Base-by-base conservation (phyloP, 2,888 invertebrate genomes). In the Ptycholaimellus sp. region DNA sequence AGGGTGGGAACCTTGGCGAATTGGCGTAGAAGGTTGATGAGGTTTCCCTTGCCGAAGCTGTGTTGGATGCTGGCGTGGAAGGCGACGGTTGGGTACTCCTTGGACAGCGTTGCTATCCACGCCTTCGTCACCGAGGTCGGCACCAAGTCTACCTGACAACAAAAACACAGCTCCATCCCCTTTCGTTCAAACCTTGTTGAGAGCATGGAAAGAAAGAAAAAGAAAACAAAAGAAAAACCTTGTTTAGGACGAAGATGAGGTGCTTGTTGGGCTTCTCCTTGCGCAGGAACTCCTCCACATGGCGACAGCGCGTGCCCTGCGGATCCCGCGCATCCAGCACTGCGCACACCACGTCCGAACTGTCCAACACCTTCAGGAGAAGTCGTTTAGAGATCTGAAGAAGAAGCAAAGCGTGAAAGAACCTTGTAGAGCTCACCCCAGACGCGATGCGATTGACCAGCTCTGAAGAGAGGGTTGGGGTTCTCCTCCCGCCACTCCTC, bases 381-480 rank as follows among this genome's bases (percentile, higher is more conserved):
- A 40, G 16, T n/a, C n/a, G n/a, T n/a, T n/a, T n/a, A n/a, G n/a
- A n/a, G n/a, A n/a, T n/a, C n/a, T n/a, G n/a, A n/a, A n/a, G n/a
- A n/a, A n/a, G n/a, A n/a, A n/a, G n/a, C n/a, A n/a, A n/a, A n/a
- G n/a, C n/a, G n/a, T n/a, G 16, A 20, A 11, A 27, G 18, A 37
- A 93, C 96, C 70, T 99, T 99, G 59, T 93, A 87, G 31, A 99
- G 61, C 59, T 99, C 96, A 65, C 83, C 87, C 96, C 96, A 99
- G 52, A 99, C 87, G 48, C 96, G 70, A 62, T 72, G 81, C 49
- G 90, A 93, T 62, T 85, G 83, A 1, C 96, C 87, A 20, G 87
- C 85, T 36, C 72, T 74, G 71, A 87, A 83, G 2, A 87, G 74
- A 76, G 83, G 82, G 59, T 93, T 93, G 43, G 79, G 70, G 33